Evolutionary conservation across 2,113 vertebrate genomes (phyloP), one percentile per base, ranked within the genome.

Genomic region (Nerophis lumbriciformis): DNA sequence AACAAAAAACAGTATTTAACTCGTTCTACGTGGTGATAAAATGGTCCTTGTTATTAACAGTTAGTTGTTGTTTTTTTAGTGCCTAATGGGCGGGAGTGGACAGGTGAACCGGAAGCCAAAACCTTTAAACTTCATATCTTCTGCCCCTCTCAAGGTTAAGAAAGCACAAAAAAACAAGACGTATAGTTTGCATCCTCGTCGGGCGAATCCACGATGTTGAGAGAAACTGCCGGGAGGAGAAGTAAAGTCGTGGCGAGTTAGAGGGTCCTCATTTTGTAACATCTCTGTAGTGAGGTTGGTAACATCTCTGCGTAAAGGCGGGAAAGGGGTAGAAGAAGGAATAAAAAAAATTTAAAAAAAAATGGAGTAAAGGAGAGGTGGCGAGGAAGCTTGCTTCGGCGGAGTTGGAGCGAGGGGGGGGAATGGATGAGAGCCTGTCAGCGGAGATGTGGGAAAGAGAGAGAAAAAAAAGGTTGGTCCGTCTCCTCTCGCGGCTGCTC

Each of bases 81-180:
- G 15, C 15, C 9, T n/a, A 16, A 16, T 16, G 48, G 21, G 53
- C 48, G 63, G 62, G 53, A 11, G 67, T 53, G 65, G 73, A 68
- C 85, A 86, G 84, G 86, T 85, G 83, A 78, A 71, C 63, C 69
- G 71, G 63, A 66, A 68, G 55, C 53, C 73, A 3, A 75, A 50
- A 55, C 63, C 81, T 69, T 88, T 80, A 89, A 92, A 92, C 87
- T 92, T 75, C 58, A 51, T 72, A 65, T 73, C 61, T 72, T 73
- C 59, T 44, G 45, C 15, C 16, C 19, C 50, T 21, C 50, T 76
- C 10, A 15, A 53, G 13, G 52, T 21, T 6, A 42, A 19, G n/a
- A 19, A 39, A 10, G 12, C 38, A 8, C 1, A 10, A 44, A 45
- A 44, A 58, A 19, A 19, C 9, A 13, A 3, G 12, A 21, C 14